phyloP scores from a whole-genome alignment of 2,113 vertebrate species.

The Nothobranchius furzeri region DNA sequence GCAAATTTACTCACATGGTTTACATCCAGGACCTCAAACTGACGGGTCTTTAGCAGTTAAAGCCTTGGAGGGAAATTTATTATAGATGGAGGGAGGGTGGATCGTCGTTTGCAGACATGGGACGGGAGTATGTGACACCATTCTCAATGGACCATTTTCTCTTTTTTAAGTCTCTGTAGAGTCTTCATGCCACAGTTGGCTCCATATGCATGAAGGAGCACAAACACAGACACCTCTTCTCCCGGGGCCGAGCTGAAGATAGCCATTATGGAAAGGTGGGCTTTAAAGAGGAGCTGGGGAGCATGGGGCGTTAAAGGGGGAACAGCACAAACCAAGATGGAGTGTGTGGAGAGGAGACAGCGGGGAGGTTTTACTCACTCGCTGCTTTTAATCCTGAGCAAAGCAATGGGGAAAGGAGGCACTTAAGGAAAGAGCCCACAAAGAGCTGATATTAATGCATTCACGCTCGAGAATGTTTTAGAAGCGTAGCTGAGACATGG shows the following conservation, averaged over 20 bases:
- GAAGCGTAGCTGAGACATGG: constrained; percentile 40
- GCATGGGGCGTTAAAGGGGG: constrained; percentile 22
- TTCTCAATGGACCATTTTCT: constrained; percentile 45
- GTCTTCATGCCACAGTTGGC: constrained; percentile 13
- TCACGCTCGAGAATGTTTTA: constrained; percentile 57
- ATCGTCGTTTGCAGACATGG: constrained; percentile 42
- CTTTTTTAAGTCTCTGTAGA: constrained; percentile 22
- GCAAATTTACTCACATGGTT: constrained; percentile 49
- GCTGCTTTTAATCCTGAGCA: constrained; percentile 58
- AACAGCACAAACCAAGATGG: constrained; percentile 26
- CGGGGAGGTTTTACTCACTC: constrained; percentile 31
- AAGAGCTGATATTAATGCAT: constrained; percentile 60
- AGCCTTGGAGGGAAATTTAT: constrained; percentile 56
- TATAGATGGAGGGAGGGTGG: constrained; percentile 53
- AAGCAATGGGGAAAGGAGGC: constrained; percentile 54
- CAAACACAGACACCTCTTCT: constrained; percentile 26
- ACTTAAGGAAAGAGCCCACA: constrained; percentile 50
- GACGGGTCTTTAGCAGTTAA: constrained; percentile 60
- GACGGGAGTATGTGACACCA: constrained; percentile 44
- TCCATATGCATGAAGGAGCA: constrained; percentile 38
- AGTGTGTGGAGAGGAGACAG: constrained; percentile 23
- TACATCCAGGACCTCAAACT: constrained; percentile 47
- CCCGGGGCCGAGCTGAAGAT: constrained; percentile 25
- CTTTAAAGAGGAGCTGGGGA: constrained; percentile 40
- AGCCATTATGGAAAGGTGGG: constrained; percentile 21